Evolutionary conservation across 2,888 invertebrate species (phyloP).

Genomic region (Plebejus argus): DNA sequence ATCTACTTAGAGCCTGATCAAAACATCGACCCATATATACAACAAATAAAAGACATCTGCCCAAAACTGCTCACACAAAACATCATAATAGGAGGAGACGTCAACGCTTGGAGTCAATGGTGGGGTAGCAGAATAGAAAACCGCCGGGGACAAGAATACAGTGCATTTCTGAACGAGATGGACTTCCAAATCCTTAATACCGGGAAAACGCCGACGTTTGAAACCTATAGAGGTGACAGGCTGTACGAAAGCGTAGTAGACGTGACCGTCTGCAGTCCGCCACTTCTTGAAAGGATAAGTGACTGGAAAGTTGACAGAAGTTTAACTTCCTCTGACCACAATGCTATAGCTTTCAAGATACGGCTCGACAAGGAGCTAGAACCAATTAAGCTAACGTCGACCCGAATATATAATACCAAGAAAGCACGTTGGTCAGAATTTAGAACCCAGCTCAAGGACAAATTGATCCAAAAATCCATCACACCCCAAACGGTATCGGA

Average conservation of each 20-base stretch:
- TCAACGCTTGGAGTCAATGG: slow-evolving; percentile 42
- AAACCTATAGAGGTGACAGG: not conserved
- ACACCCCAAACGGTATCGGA: not conserved
- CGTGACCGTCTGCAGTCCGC: not conserved
- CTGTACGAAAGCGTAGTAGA: not conserved
- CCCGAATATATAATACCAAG: not conserved
- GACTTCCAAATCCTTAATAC: slow-evolving; percentile 37
- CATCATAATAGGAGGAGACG: slow-evolving; percentile 41
- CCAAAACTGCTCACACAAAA: slow-evolving; percentile 18
- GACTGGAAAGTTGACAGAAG: not conserved
- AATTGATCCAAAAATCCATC: not conserved
- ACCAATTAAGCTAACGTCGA: not conserved
- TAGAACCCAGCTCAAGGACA: not conserved
- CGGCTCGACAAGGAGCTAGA: too few relatives aligned
- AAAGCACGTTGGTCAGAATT: not conserved
- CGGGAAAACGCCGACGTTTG: slow-evolving; percentile 32
- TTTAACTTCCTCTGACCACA: not conserved
- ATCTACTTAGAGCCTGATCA: slow-evolving; percentile 42
- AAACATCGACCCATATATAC: not conserved
- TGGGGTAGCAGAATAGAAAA: slow-evolving; percentile 41
- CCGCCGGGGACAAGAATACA: slow-evolving; percentile 36
- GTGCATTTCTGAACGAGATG: slow-evolving; percentile 33
- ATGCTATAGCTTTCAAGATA: too few relatives aligned
- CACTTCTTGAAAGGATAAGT: not conserved
- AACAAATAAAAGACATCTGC: not conserved